Conservation (phyloP, 1,140 invertebrate genomes). For the Neodiprion pinetum region DNA sequence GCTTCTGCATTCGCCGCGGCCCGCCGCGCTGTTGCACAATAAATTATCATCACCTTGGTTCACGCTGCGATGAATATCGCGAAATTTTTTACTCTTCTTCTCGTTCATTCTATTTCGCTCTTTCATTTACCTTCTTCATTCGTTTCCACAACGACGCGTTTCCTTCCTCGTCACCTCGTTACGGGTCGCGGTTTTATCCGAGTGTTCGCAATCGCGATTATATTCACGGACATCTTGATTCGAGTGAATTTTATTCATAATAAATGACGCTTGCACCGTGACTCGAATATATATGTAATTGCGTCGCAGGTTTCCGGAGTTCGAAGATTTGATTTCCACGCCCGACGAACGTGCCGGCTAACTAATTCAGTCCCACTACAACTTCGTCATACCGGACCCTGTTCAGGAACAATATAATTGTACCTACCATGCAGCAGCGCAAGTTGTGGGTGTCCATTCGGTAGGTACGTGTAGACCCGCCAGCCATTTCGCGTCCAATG, state of each 20-base stretch:
- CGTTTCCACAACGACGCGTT: not conserved
- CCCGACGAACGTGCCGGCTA: too few species aligned
- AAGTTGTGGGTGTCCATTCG: not conserved
- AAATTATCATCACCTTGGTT: not conserved
- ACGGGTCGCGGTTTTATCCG: not conserved
- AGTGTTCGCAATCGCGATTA: not conserved
- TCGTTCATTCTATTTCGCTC: not conserved
- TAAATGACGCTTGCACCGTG: too few species aligned
- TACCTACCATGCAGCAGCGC: not conserved
- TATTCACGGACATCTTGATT: too few species aligned
- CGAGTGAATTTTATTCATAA: too few species aligned
- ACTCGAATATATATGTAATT: too few species aligned
- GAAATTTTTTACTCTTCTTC: constrained; percentile 5
- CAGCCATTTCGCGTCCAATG: constrained; percentile 47
- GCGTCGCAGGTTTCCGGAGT: too few species aligned
- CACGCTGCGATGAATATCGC: not conserved
- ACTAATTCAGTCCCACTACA: too few species aligned
- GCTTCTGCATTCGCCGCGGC: not conserved
- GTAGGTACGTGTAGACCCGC: constrained; percentile 24
- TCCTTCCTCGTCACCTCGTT: not conserved
- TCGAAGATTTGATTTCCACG: too few species aligned
- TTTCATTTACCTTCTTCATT: not conserved
- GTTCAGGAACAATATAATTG: not conserved
- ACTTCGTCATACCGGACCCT: not conserved
- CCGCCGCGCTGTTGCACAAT: not conserved